These are phyloP conservation scores for Actenoides lindsayi DNA, from an alignment of 2,113 vertebrate genomes.

Conservation along the genomic window DNA sequence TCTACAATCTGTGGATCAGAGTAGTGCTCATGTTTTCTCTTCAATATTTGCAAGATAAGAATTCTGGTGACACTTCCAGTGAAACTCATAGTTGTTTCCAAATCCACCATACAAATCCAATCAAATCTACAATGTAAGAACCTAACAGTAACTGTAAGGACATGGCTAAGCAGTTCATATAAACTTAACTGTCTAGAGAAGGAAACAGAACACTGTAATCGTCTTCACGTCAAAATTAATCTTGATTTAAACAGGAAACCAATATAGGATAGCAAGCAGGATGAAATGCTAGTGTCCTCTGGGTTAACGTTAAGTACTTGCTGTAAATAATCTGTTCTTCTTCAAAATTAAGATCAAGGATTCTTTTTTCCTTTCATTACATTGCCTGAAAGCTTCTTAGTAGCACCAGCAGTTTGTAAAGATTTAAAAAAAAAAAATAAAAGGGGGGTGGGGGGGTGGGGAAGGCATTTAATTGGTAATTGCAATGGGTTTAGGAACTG, in stretches of 20 bases:
- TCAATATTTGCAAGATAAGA: neutral
- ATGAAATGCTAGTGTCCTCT: neutral
- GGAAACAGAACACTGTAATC: neutral
- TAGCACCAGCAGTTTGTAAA: slow-evolving; percentile 51
- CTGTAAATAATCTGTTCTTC: slow-evolving; percentile 15
- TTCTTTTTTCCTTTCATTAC: slow-evolving; percentile 58
- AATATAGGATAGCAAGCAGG: neutral
- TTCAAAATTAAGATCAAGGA: slow-evolving; percentile 56
- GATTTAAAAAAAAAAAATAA: slow-evolving; percentile 42
- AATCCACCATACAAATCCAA: neutral
- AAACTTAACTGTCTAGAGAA: neutral
- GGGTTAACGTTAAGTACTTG: slow-evolving; percentile 29
- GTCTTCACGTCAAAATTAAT: neutral
- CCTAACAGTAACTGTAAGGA: neutral
- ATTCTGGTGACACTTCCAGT: neutral
- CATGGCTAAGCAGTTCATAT: neutral
- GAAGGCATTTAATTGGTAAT: slow-evolving; percentile 52
- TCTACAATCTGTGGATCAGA: neutral
- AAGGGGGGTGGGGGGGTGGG: neutral
- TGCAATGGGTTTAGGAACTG: slow-evolving; percentile 57
- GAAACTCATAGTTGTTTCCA: neutral
- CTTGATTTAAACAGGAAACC: slow-evolving; percentile 38
- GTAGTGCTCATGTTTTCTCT: neutral
- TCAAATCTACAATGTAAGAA: neutral
- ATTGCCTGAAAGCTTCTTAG: slow-evolving; percentile 68